phyloP scores from a whole-genome alignment of 2,113 vertebrate species.

The Tragelaphus buxtoni region DNA sequence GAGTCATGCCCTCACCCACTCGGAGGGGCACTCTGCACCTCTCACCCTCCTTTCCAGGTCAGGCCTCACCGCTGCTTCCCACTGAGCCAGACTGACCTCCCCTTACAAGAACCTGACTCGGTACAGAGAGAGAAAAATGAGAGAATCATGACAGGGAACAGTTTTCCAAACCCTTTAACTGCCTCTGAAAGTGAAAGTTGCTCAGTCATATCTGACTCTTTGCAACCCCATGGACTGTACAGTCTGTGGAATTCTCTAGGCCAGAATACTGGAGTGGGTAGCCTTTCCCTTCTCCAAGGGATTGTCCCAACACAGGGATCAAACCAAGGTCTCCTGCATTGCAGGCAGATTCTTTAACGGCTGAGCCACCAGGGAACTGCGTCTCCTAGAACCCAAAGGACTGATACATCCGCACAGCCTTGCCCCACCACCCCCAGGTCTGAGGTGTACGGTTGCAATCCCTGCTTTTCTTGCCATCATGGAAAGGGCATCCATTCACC shows the following conservation, averaged over 20 bases:
- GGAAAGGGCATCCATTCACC: not conserved
- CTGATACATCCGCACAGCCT: not conserved
- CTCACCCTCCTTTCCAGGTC: not conserved
- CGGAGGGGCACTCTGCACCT: not conserved
- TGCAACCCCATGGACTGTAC: not conserved
- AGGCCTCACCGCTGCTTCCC: not conserved
- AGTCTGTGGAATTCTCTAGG: not conserved
- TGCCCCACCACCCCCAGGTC: not conserved
- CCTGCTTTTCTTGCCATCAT: not conserved
- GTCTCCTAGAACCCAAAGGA: not conserved
- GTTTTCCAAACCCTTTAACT: not conserved
- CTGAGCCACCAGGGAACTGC: not conserved
- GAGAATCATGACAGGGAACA: not conserved
- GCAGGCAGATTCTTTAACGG: not conserved
- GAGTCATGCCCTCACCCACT: not conserved
- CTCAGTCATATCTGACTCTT: not conserved
- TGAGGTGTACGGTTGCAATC: not conserved
- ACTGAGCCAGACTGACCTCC: not conserved
- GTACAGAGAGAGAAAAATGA: not conserved
- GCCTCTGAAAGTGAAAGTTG: not conserved
- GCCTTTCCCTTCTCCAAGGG: not conserved
- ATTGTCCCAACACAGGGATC: not conserved
- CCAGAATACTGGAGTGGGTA: not conserved
- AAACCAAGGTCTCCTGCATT: not conserved
- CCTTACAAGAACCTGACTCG: not conserved